Evolutionary conservation across 2,113 vertebrate species (phyloP), one percentile per base, ranked within the genome.

Genomic region (Strix aluco): DNA sequence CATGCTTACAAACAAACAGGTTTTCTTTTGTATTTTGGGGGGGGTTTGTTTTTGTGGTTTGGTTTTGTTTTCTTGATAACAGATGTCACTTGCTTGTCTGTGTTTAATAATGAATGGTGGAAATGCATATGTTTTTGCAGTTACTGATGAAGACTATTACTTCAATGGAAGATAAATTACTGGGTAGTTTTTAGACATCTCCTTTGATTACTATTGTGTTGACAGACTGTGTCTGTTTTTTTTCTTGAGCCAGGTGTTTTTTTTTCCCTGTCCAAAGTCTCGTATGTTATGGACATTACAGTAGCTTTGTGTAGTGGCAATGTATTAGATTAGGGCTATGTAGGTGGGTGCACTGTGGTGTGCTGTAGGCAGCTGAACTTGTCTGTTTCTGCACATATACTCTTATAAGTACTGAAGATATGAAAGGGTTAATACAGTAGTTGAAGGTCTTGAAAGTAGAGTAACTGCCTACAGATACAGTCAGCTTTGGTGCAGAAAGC

Each of bases 1-100:
- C 0, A 0, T 62, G 11, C 36, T 95, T 80, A 59, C 18, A 57
- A 65, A 55, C 8, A 65, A 58, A 29, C 5, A 66, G 25, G 21
- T 40, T 62, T 71, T 82, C 29, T 42, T 25, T 80, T 34, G 11
- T 9, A 40, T 52, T 74, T 78, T 66, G 21, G 25, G 6, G 4
- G 5, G 10, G 1, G 0, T 3, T 25, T 36, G 8, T 29, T 65
- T 36, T 47, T 47, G 34, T 80, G 13, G 2, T 26, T 21, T 47
- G 38, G 5, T 51, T 87, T 86, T 84, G 22, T 44, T 81, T 32
- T 17, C 26, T 34, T 59, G n/a, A 46, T 54, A 89, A 44, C 10
- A 71, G 16, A 19, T 71, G 42, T 70, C 57, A 15, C 8, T 77
- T 73, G 32, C 23, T 83, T 83, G 14, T 66, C 27, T 83, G 3